phyloP scores from a whole-genome alignment of 2,888 invertebrate genomes.

The Branchellion lobata region DNA sequence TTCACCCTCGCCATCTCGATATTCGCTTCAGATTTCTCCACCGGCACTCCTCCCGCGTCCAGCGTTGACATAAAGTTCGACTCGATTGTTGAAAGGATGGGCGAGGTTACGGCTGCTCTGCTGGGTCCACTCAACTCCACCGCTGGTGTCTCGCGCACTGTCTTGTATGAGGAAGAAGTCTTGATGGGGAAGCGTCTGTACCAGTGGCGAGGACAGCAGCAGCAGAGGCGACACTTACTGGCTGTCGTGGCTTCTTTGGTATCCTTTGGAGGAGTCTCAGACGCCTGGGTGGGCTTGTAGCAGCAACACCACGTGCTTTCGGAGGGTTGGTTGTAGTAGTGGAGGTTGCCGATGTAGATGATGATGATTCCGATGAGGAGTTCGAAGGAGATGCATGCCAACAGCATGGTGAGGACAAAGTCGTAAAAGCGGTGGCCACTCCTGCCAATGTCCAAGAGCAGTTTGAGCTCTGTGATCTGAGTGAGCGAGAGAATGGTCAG shows the following conservation, averaged over 20 bases:
- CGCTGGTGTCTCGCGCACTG: conserved; percentile 47
- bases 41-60: conserved; percentile 44
- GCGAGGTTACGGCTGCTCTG: conserved; percentile 18
- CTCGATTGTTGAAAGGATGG: conserved; percentile 40
- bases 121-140: conserved; percentile 45
- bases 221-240: conserved; percentile 11
- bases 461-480: conserved; percentile 53
- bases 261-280: neutral
- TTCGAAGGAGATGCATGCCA: conserved; percentile 53
- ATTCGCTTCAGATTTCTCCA: conserved; percentile 51
- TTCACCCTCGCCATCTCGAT: conserved; percentile 52
- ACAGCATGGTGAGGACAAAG: conserved; percentile 53
- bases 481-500: conserved; percentile 53
- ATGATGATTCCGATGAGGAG: conserved; percentile 53
- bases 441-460: conserved; percentile 53
- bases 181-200: conserved; percentile 47
- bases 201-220: conserved; percentile 47
- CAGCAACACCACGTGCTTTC: conserved; percentile 19
- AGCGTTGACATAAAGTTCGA: conserved; percentile 42
- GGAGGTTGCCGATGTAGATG: conserved; percentile 53
- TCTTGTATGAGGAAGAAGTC: conserved; percentile 50
- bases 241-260: neutral
- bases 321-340: conserved; percentile 50
- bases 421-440: conserved; percentile 53
- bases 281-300: conserved; percentile 4